These are phyloP conservation scores for Nemopilema nomurai DNA, from an alignment of 30 jellyfish, hydroid and myxozoan species.

Conservation along the genomic window DNA sequence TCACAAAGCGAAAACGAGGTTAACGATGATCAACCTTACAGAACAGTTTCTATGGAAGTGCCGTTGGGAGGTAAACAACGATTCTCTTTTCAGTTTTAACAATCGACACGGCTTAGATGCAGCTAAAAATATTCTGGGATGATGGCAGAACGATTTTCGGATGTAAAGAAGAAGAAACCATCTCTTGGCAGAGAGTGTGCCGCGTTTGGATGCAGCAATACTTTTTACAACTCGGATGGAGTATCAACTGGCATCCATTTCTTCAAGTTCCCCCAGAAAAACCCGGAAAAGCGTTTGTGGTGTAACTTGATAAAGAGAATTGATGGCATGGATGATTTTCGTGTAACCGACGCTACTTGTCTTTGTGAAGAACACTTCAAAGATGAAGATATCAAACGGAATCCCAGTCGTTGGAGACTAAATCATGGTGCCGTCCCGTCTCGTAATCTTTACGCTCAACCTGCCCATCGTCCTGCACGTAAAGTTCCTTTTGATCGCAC, in stretches of 20 bases:
- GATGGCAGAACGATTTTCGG: background rate
- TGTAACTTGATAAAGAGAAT: constrained; percentile 3
- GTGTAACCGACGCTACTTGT: constrained; percentile 8
- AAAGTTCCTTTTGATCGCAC: background rate
- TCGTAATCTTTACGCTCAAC: background rate
- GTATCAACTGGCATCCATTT: background rate
- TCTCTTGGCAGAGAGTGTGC: background rate
- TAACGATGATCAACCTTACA: background rate
- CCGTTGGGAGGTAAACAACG: background rate
- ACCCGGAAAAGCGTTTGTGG: constrained; percentile 7
- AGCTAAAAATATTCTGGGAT: background rate
- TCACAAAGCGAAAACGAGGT: background rate
- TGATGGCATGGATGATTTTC: constrained; percentile 10
- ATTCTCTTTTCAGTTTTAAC: background rate
- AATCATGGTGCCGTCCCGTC: background rate
- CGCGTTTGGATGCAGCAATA: background rate
- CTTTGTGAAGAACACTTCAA: constrained; percentile 9
- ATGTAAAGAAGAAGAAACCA: background rate
- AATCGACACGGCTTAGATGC: background rate
- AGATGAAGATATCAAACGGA: background rate
- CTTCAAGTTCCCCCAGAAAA: constrained; percentile 5
- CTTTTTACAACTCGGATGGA: background rate
- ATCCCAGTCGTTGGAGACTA: background rate
- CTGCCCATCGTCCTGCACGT: background rate
- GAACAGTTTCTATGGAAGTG: background rate